phyloP scores from a whole-genome alignment of 2,113 vertebrate species.

The Paratilapia polleni region DNA sequence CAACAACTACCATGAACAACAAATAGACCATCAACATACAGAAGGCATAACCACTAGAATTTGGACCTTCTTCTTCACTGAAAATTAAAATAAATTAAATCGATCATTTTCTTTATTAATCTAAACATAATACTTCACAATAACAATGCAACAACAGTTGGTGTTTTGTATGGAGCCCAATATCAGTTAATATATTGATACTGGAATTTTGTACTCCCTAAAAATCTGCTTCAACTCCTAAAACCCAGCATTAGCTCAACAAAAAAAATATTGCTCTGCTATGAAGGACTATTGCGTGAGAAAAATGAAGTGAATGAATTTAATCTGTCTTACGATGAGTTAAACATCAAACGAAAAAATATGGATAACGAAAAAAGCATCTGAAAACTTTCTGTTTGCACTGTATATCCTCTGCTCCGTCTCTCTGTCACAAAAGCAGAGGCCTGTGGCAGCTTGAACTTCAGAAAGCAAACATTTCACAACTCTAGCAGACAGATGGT shows the following conservation, averaged over 20 bases:
- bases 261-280: neutral
- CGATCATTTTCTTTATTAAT: no score
- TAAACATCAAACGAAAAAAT: neutral
- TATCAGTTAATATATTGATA: neutral
- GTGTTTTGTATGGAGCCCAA: no score
- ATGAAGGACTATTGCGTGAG: neutral
- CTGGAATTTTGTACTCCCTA: neutral
- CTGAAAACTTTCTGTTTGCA: neutral
- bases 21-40: neutral
- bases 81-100: neutral
- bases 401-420: neutral
- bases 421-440: slow-evolving; percentile 5
- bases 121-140: no score
- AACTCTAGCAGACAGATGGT: slow-evolving; percentile 42
- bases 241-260: neutral
- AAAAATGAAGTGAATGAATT: neutral
- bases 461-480: slow-evolving; percentile 68
- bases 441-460: slow-evolving; percentile 46
- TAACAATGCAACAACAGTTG: no score
- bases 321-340: neutral
- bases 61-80: neutral
- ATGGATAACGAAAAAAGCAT: neutral
- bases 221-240: neutral
- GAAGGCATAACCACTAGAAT: neutral
- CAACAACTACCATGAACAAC: neutral